A percentile compares a stretch with the other conserved stretches of the same genome.
Conservation (phyloP, 2,113 vertebrate genomes). For the Pao palembangensis region DNA sequence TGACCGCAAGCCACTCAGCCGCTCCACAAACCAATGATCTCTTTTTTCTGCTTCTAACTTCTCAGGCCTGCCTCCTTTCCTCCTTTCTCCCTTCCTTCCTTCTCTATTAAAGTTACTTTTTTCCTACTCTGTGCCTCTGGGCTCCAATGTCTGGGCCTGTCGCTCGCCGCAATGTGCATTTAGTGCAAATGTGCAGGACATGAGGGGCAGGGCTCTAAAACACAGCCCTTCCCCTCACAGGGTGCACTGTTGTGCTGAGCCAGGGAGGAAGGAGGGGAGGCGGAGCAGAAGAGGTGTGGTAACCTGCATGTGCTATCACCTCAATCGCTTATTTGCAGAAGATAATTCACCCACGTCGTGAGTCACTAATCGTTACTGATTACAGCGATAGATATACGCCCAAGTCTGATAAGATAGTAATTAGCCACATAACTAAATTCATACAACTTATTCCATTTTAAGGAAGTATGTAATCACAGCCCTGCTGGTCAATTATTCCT, state of each 20-base stretch:
- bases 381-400: too few relatives aligned
- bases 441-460: too few relatives aligned
- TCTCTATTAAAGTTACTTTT: constrained; percentile 40
- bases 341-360: constrained; percentile 5
- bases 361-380: constrained; percentile 5
- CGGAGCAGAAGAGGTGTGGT: constrained; percentile 60
- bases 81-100: constrained; percentile 43
- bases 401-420: too few relatives aligned
- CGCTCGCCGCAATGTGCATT: constrained; percentile 56
- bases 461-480: too few relatives aligned
- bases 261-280: constrained; percentile 21
- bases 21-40: constrained; percentile 49
- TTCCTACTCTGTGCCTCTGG: constrained; percentile 66
- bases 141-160: constrained; percentile 67
- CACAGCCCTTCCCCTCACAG: constrained; percentile 60
- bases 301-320: constrained; percentile 36
- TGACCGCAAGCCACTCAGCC: constrained; percentile 37
- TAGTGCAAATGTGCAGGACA: constrained; percentile 53
- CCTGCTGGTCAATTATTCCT: constrained; percentile 41
- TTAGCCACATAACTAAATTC: too few relatives aligned
- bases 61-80: constrained; percentile 45
- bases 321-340: constrained; percentile 36
- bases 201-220: constrained; percentile 43
- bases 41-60: constrained; percentile 9
- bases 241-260: constrained; percentile 19